phyloP scores from a whole-genome alignment of 2,113 vertebrate species.

The Romanogobio albipinnatus region DNA sequence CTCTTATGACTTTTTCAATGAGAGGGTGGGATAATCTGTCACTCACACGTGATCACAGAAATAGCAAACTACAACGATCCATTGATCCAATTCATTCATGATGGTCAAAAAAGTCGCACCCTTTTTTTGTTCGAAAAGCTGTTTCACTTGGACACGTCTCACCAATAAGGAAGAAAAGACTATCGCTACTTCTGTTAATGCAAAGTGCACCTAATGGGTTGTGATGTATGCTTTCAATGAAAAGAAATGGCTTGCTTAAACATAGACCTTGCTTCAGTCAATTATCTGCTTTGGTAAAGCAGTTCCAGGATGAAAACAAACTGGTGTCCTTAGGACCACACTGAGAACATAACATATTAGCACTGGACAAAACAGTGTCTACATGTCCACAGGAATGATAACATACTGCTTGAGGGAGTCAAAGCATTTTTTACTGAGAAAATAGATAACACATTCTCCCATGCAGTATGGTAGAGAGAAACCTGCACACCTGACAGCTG shows the following conservation, averaged over 20 bases:
- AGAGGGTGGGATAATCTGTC: too few species aligned
- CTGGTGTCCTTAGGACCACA: conserved; percentile 1
- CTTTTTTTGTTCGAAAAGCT: too few species aligned
- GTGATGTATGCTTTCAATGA: not conserved
- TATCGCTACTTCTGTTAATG: not conserved
- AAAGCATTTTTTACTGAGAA: conserved; percentile 34
- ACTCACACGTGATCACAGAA: too few species aligned
- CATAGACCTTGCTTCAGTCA: not conserved
- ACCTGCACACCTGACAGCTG: conserved; percentile 40
- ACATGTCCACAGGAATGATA: not conserved
- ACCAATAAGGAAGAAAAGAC: too few species aligned
- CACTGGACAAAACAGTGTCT: conserved; percentile 4
- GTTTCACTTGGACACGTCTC: too few species aligned
- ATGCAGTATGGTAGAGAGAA: conserved; percentile 4
- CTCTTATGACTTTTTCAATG: too few species aligned
- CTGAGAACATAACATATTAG: not conserved
- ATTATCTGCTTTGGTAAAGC: not conserved
- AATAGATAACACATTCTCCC: conserved; percentile 12
- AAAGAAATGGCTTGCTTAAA: not conserved
- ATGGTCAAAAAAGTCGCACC: too few species aligned
- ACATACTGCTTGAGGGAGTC: conserved; percentile 5
- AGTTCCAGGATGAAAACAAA: not conserved
- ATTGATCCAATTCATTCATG: too few species aligned
- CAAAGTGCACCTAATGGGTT: not conserved
- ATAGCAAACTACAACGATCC: too few species aligned